A percentile compares a stretch with the other conserved stretches of the same genome.
Evolutionary conservation across 2,888 invertebrate genomes (phyloP).

Genomic region (Napeogenes inachia): DNA sequence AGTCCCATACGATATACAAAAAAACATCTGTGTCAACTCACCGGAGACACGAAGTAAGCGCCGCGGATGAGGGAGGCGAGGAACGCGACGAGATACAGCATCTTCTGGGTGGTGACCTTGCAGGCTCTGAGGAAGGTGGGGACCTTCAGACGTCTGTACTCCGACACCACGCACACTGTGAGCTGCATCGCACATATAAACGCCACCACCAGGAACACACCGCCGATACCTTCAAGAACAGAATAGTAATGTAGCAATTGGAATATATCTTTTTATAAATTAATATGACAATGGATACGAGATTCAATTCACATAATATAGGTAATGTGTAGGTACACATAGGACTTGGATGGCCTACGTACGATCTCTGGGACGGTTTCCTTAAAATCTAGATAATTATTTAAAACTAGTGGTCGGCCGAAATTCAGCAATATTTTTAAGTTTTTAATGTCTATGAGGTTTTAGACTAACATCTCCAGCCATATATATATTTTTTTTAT

Average conservation of each 20-base stretch:
- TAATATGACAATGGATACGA: too few relatives aligned
- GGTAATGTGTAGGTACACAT: too few relatives aligned
- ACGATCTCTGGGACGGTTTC: too few relatives aligned
- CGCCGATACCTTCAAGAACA: constrained; percentile 77
- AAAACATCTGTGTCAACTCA: constrained; percentile 64
- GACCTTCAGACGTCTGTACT: constrained; percentile 89
- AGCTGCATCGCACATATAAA: constrained; percentile 90
- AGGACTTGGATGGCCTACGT: too few relatives aligned
- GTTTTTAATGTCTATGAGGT: too few relatives aligned
- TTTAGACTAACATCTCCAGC: too few relatives aligned
- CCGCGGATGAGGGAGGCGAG: constrained; percentile 90
- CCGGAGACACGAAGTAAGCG: constrained; percentile 93
- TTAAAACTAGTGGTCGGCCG: too few relatives aligned
- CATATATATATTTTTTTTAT: too few relatives aligned
- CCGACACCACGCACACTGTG: constrained; percentile 87
- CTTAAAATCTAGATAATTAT: too few relatives aligned
- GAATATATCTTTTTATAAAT: too few relatives aligned
- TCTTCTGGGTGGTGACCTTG: constrained; percentile 92
- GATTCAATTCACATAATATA: too few relatives aligned
- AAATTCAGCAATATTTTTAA: too few relatives aligned
- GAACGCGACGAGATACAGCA: constrained; percentile 91
- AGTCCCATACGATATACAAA: neutral
- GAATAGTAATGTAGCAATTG: neutral
- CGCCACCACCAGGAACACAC: constrained; percentile 89
- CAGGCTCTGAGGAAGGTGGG: constrained; percentile 89